Conservation (phyloP, 2,888 invertebrate genomes). For the Anaspis maculata region DNA sequence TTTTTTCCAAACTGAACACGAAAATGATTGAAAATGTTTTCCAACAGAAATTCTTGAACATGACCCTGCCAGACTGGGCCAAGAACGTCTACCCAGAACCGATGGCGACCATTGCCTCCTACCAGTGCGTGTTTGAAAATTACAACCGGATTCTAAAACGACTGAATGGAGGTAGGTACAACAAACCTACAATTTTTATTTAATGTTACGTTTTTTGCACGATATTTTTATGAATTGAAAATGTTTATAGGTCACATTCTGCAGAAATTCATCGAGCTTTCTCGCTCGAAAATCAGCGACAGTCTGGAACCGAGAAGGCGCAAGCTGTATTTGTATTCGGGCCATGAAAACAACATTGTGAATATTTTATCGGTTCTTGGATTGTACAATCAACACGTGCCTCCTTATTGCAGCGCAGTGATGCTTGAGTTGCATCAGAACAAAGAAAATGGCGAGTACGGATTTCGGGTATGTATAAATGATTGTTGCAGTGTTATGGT, state of each 20-base stretch:
- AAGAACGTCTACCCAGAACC: slow-evolving; percentile 33
- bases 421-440: slow-evolving; percentile 33
- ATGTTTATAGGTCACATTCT: slow-evolving; percentile 32
- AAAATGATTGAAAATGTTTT: too few species aligned
- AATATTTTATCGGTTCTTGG: slow-evolving; percentile 44
- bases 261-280: slow-evolving; percentile 28
- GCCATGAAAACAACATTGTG: slow-evolving; percentile 51
- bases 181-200: neutral
- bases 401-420: slow-evolving; percentile 33
- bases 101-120: slow-evolving; percentile 32
- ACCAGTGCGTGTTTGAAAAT: slow-evolving; percentile 40
- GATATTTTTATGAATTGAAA: too few species aligned
- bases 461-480: slow-evolving; percentile 34
- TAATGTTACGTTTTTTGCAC: slow-evolving; percentile 5
- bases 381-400: slow-evolving; percentile 42
- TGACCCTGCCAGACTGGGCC: slow-evolving; percentile 43
- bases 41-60: slow-evolving; percentile 15
- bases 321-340: slow-evolving; percentile 45
- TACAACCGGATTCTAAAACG: slow-evolving; percentile 33
- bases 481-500: too few species aligned
- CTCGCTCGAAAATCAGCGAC: slow-evolving; percentile 23
- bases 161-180: slow-evolving; percentile 41
- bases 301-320: slow-evolving; percentile 19
- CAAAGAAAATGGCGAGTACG: slow-evolving; percentile 22
- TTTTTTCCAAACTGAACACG: too few species aligned